These are phyloP conservation scores for Chiloscyllium plagiosum DNA, from an alignment of 2,113 vertebrate species.

Conservation along the genomic window DNA sequence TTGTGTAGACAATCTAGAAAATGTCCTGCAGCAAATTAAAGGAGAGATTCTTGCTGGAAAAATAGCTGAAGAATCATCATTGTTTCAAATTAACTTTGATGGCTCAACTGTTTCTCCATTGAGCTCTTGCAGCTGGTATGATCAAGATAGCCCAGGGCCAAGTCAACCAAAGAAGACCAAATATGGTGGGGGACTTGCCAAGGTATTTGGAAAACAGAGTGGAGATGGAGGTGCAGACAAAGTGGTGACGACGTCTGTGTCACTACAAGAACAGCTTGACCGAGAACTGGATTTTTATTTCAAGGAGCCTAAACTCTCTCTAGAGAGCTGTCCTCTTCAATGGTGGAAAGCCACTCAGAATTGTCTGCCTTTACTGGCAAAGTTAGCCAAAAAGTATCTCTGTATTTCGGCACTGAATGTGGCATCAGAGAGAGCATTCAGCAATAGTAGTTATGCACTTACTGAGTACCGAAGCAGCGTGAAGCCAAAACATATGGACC, in stretches of 20 bases:
- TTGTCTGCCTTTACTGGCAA: conserved; percentile 31
- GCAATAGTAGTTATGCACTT: neutral
- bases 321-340: conserved; percentile 19
- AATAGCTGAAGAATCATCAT: neutral
- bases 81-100: conserved; percentile 23
- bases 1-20: conserved; percentile 15
- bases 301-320: conserved; percentile 30
- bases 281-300: conserved; percentile 33
- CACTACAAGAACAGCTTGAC: conserved; percentile 28
- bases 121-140: conserved; percentile 25
- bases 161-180: conserved; percentile 31
- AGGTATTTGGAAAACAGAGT: conserved; percentile 33
- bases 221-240: conserved; percentile 18
- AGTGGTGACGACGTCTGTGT: neutral
- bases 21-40: conserved; percentile 34
- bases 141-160: conserved; percentile 24
- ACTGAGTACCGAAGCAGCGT: conserved; percentile 19
- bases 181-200: conserved; percentile 31
- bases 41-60: conserved; percentile 19
- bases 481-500: conserved; percentile 34
- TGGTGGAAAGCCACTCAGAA: conserved; percentile 35
- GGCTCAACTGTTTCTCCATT: conserved; percentile 12
- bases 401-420: conserved; percentile 23
- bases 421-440: conserved; percentile 7
- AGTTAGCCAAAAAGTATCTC: conserved; percentile 31